Evolutionary conservation across 2,797 vertebrate species (phyloP).

Genomic region (Otus scops): DNA sequence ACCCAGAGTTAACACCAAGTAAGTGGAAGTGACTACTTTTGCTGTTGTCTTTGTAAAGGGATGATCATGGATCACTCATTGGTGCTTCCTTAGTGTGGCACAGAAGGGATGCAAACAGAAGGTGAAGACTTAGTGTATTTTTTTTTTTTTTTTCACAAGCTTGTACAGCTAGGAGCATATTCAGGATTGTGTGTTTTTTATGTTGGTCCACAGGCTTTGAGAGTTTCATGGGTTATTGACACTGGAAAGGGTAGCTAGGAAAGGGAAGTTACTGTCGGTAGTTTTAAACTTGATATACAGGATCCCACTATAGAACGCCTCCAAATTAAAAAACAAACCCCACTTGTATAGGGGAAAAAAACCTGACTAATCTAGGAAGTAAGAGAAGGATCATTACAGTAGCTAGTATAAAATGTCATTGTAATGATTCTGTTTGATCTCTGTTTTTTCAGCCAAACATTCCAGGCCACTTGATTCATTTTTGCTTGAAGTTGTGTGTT

Average conservation of each 20-base stretch:
- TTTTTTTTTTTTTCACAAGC: background rate
- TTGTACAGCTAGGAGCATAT: background rate
- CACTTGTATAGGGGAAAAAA: background rate
- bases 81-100: background rate
- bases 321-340: background rate
- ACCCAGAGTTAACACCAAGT: slow-evolving; percentile 89
- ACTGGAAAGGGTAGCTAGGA: background rate
- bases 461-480: background rate
- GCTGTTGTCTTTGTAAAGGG: background rate
- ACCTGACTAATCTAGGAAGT: background rate
- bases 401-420: background rate
- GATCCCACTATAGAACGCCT: background rate
- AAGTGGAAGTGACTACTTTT: slow-evolving; percentile 50
- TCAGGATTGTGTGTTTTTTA: background rate
- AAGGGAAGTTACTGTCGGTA: background rate
- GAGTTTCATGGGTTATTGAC: background rate
- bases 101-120: background rate
- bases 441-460: background rate
- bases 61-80: background rate
- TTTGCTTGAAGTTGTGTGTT: background rate
- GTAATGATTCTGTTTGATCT: background rate
- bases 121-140: background rate
- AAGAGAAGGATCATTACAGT: background rate
- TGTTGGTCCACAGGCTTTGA: background rate
- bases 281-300: background rate